These are phyloP conservation scores for Tarsius wallacei DNA, from an alignment of 2,797 vertebrate genomes.

Conservation along the genomic window DNA sequence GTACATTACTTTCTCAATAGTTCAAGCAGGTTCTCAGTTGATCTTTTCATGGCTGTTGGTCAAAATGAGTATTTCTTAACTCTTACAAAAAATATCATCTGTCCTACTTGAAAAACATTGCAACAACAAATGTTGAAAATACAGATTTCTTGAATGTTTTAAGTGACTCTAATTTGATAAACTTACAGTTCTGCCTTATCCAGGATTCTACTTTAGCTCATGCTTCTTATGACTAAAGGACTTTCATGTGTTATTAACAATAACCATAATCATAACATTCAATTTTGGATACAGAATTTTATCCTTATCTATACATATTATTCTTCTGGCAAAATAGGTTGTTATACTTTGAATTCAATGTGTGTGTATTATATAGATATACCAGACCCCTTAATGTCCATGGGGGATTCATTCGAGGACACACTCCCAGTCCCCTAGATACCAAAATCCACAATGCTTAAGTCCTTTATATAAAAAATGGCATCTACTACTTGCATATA, in stretches of 20 bases:
- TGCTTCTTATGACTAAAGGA: neutral
- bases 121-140: neutral
- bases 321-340: neutral
- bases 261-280: neutral
- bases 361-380: neutral
- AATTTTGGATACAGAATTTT: neutral
- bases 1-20: neutral
- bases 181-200: neutral
- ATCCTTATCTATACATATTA: neutral
- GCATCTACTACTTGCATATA: neutral
- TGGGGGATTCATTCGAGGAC: neutral
- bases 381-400: neutral
- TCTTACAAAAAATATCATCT: neutral
- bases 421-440: neutral
- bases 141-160: neutral
- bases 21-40: neutral
- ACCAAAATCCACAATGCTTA: neutral
- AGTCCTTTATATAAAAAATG: neutral
- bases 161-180: neutral
- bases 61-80: neutral
- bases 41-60: neutral
- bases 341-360: neutral
- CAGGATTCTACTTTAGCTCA: neutral
- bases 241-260: neutral
- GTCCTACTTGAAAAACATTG: neutral